phyloP scores from a whole-genome alignment of 2,888 invertebrate species.

The Didymodactylos carnosus region DNA sequence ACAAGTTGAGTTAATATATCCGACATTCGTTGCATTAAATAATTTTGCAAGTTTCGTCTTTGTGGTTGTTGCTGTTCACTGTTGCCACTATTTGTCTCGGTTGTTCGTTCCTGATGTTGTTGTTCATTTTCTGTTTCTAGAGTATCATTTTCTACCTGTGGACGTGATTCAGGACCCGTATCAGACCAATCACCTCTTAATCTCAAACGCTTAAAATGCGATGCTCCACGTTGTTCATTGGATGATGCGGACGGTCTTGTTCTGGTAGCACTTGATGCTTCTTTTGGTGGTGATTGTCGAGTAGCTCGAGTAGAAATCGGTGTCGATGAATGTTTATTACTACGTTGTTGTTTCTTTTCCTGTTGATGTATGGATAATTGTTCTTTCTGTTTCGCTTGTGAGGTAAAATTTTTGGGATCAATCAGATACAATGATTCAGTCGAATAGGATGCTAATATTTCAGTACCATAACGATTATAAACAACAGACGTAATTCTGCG shows the following conservation, averaged over 20 bases:
- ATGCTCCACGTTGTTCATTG: not conserved
- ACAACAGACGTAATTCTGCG: conserved; percentile 55
- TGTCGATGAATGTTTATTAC: not conserved
- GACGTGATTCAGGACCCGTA: conserved; percentile 38
- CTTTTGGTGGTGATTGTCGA: too few species aligned
- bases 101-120: not conserved
- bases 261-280: too few species aligned
- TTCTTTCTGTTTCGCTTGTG: not conserved
- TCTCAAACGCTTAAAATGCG: conserved; percentile 35
- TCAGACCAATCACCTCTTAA: conserved; percentile 56
- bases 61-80: not conserved
- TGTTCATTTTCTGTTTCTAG: not conserved
- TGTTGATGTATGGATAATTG: not conserved
- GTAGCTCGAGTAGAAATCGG: too few species aligned
- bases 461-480: conserved; percentile 51
- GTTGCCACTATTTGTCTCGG: not conserved
- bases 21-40: not conserved
- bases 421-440: conserved; percentile 61
- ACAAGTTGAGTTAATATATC: not conserved
- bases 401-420: not conserved
- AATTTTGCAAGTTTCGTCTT: not conserved
- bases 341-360: not conserved
- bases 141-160: not conserved
- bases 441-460: conserved; percentile 59
- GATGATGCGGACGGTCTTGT: too few species aligned